These are phyloP conservation scores for Myotis myotis DNA, from an alignment of 2,797 vertebrate species.

Conservation along the genomic window DNA sequence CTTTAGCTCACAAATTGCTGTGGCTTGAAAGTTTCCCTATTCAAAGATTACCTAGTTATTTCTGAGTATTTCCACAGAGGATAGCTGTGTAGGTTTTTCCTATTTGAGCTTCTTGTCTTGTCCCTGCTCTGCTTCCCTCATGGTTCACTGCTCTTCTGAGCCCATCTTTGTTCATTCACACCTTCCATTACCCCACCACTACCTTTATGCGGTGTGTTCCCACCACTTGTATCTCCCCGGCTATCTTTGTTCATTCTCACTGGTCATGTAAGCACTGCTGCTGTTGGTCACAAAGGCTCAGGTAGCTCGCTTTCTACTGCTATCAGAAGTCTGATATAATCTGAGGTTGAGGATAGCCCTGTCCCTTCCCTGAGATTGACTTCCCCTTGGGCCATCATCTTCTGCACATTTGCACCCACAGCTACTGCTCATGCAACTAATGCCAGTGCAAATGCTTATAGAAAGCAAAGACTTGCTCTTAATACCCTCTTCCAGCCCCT, in stretches of 20 bases:
- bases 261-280: not conserved
- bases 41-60: not conserved
- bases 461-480: not conserved
- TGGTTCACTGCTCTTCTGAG: not conserved
- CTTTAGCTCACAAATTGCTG: not conserved
- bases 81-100: not conserved
- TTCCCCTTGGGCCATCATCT: not conserved
- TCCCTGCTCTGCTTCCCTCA: not conserved
- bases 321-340: not conserved
- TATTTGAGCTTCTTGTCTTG: not conserved
- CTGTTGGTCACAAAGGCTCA: not conserved
- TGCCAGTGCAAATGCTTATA: not conserved
- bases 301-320: not conserved
- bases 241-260: not conserved
- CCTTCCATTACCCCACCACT: not conserved
- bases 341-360: not conserved
- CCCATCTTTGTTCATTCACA: not conserved
- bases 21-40: not conserved
- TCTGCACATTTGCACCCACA: not conserved
- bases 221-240: not conserved
- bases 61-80: not conserved
- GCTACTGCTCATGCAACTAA: not conserved
- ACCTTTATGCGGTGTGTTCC: not conserved
- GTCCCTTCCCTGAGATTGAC: not conserved
- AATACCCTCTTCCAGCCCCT: not conserved